Conservation (phyloP, 1,140 invertebrate species). For the Riptortus pedestris region DNA sequence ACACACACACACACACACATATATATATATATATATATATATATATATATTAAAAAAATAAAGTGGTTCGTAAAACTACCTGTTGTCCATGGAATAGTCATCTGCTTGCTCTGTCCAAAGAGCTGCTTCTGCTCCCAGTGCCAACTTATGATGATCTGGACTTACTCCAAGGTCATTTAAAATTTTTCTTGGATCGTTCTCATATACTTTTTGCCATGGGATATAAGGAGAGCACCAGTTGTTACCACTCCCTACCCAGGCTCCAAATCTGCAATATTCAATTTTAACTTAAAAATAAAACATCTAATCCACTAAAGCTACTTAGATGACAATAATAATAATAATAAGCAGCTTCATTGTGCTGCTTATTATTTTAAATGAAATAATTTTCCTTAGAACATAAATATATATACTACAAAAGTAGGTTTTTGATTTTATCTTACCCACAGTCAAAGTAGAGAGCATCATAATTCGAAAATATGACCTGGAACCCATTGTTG, state of each 20-base stretch:
- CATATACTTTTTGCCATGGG: constrained; percentile 76
- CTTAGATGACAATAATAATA: too few species aligned
- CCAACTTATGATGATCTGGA: constrained; percentile 25
- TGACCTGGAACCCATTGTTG: constrained; percentile 56
- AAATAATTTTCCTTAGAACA: too few species aligned
- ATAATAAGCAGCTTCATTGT: too few species aligned
- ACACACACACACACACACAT: too few species aligned
- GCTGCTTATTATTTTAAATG: too few species aligned
- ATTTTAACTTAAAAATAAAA: background rate
- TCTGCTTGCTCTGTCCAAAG: constrained; percentile 66
- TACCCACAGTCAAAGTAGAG: constrained; percentile 75
- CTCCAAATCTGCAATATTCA: constrained; percentile 37
- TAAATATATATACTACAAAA: too few species aligned
- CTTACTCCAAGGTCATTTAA: constrained; percentile 15
- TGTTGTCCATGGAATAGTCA: constrained; percentile 22
- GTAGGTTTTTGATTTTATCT: constrained; percentile 33
- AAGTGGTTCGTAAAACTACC: too few species aligned
- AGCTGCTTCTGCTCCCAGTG: constrained; percentile 59
- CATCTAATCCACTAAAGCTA: too few species aligned
- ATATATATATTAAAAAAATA: too few species aligned
- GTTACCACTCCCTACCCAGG: constrained; percentile 52
- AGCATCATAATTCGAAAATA: constrained; percentile 72
- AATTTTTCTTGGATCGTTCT: constrained; percentile 50
- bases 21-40: too few species aligned
- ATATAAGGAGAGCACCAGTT: constrained; percentile 84